A percentile compares a stretch with the other conserved stretches of the same genome.
Conservation (phyloP, 2,113 vertebrate genomes). For the Eupsittula cactorum region DNA sequence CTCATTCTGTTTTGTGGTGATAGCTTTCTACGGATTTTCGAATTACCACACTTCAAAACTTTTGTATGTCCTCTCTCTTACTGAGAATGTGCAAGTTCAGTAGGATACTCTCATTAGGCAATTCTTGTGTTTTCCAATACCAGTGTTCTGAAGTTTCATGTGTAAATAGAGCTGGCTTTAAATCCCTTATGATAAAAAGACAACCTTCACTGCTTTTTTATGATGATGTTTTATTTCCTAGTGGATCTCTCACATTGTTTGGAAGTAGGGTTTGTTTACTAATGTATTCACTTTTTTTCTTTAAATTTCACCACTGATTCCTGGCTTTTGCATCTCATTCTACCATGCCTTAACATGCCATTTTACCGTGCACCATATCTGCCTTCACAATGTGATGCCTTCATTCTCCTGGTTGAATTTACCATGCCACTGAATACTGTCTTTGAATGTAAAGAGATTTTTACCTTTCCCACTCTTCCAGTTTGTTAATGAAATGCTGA, state of each 20-base stretch:
- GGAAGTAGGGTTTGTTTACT: not conserved
- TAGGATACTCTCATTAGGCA: not conserved
- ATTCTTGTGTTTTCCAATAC: not conserved
- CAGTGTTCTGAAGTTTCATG: not conserved
- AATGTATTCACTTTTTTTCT: not conserved
- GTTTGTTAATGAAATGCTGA: not conserved
- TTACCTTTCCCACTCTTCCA: not conserved
- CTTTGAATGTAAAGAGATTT: not conserved
- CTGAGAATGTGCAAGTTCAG: not conserved
- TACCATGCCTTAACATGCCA: not conserved
- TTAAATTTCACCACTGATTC: not conserved
- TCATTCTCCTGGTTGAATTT: not conserved
- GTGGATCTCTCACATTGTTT: not conserved
- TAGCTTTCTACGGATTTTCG: not conserved
- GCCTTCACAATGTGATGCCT: not conserved
- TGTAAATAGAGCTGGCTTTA: not conserved
- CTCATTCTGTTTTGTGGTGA: not conserved
- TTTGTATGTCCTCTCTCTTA: not conserved
- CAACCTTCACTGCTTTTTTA: not conserved
- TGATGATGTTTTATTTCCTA: not conserved
- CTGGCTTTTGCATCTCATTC: not conserved
- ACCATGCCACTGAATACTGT: not conserved
- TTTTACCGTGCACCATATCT: not conserved
- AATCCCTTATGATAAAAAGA: not conserved
- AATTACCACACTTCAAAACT: not conserved